Conservation (phyloP, 2,888 invertebrate species). For the Cephus pulcher region DNA sequence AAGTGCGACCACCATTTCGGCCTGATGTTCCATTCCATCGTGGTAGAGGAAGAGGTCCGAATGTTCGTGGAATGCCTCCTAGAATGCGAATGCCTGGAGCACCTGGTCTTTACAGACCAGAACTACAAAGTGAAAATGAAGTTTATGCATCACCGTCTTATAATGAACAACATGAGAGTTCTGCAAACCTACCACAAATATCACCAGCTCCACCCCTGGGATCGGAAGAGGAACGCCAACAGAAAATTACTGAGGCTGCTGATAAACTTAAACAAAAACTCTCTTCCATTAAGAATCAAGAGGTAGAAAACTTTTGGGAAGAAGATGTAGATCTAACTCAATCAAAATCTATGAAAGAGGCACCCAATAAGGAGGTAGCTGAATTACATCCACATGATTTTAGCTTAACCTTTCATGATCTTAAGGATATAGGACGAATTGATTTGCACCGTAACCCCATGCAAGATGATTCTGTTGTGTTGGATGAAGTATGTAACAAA, state of each 20-base stretch:
- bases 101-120: background rate
- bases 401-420: conserved; percentile 49
- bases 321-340: conserved; percentile 38
- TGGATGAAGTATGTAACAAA: background rate
- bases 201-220: conserved; percentile 46
- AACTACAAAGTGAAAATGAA: background rate
- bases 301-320: conserved; percentile 48
- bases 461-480: background rate
- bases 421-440: conserved; percentile 56
- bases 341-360: background rate
- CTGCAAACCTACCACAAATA: conserved; percentile 10
- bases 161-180: background rate
- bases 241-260: conserved; percentile 57
- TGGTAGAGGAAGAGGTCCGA: conserved; percentile 22
- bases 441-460: conserved; percentile 35
- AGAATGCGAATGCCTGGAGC: background rate
- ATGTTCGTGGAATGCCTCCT: conserved; percentile 20
- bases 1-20: background rate
- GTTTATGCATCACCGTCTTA: background rate
- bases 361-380: conserved; percentile 33
- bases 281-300: conserved; percentile 46
- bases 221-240: conserved; percentile 58
- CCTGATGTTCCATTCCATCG: conserved; percentile 17
- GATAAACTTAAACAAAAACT: conserved; percentile 57
- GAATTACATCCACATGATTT: conserved; percentile 53